These are phyloP conservation scores for Perccottus glenii DNA, from an alignment of 2,113 vertebrate species.

Conservation along the genomic window DNA sequence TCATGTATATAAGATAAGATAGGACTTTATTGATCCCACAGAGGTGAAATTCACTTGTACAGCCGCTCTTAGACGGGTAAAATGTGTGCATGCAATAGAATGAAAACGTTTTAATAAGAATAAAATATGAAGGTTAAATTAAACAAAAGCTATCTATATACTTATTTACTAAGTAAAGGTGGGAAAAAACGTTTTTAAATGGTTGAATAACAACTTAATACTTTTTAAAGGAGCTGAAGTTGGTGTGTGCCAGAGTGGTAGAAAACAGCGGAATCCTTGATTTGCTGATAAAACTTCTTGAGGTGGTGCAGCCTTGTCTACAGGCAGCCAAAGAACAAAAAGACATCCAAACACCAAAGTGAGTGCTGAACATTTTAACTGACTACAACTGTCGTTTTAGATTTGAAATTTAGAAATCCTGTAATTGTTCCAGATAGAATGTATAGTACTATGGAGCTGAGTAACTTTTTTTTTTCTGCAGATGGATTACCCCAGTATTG, in stretches of 20 bases:
- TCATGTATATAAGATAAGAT: background rate
- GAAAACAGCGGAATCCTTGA: conserved; percentile 91
- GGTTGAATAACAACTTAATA: background rate
- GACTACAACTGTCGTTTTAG: background rate
- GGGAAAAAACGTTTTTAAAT: too few relatives aligned
- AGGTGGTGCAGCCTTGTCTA: conserved; percentile 92
- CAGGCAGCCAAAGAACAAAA: conserved; percentile 94
- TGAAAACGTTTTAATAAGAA: too few relatives aligned
- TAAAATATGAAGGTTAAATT: too few relatives aligned
- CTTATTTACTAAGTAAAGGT: too few relatives aligned
- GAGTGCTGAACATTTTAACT: conserved; percentile 57
- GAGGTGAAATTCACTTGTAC: too few relatives aligned
- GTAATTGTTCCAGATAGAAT: too few relatives aligned
- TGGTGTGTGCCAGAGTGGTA: conserved; percentile 89
- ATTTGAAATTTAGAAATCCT: background rate
- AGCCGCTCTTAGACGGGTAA: too few relatives aligned
- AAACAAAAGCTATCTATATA: too few relatives aligned
- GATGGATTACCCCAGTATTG: conserved; percentile 94
- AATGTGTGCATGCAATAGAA: too few relatives aligned
- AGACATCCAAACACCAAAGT: conserved; percentile 94
- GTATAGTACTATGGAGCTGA: too few relatives aligned
- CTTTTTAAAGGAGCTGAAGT: conserved; percentile 85
- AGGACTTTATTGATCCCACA: too few relatives aligned
- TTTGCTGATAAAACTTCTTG: conserved; percentile 91
- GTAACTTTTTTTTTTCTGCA: conserved; percentile 47